These are phyloP conservation scores for Nomada ruficornis DNA, from an alignment of 2,888 invertebrate species.

Conservation along the genomic window DNA sequence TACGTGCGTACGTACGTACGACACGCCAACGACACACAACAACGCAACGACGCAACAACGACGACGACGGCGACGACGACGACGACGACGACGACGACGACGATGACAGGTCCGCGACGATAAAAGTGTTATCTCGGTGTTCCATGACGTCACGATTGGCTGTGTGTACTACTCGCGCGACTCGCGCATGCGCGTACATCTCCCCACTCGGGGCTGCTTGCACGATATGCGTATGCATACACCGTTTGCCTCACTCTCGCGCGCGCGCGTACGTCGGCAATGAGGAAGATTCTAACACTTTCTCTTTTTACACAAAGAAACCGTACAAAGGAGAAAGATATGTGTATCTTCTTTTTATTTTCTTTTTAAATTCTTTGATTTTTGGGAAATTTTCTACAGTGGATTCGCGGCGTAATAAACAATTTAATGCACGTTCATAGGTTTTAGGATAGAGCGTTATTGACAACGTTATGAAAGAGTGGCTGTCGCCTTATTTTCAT, in stretches of 20 bases:
- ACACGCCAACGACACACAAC: background rate
- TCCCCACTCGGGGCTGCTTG: background rate
- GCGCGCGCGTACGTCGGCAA: conserved; percentile 6
- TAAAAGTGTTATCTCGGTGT: conserved; percentile 60
- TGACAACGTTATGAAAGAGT: too few species aligned
- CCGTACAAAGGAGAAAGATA: background rate
- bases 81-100: conserved; percentile 10
- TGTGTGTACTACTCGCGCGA: conserved; percentile 40
- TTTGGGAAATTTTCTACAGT: too few species aligned
- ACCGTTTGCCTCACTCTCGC: conserved; percentile 8
- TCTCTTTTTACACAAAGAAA: conserved; percentile 28
- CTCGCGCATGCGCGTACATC: conserved; percentile 55
- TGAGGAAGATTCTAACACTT: conserved; percentile 29
- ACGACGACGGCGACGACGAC: too few species aligned
- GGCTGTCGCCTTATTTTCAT: background rate
- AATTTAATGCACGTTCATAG: too few species aligned
- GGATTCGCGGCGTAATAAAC: too few species aligned
- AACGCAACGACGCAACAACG: too few species aligned
- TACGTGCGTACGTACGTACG: conserved; percentile 29
- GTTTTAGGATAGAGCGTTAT: too few species aligned
- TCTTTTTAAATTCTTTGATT: too few species aligned
- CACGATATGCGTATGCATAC: background rate
- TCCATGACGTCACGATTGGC: conserved; percentile 57
- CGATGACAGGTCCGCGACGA: conserved; percentile 59
- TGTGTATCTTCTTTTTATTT: too few species aligned